Evolutionary conservation across 2,113 vertebrate genomes (phyloP), one percentile per base, ranked within the genome.

Genomic region (Prunella fulvescens): DNA sequence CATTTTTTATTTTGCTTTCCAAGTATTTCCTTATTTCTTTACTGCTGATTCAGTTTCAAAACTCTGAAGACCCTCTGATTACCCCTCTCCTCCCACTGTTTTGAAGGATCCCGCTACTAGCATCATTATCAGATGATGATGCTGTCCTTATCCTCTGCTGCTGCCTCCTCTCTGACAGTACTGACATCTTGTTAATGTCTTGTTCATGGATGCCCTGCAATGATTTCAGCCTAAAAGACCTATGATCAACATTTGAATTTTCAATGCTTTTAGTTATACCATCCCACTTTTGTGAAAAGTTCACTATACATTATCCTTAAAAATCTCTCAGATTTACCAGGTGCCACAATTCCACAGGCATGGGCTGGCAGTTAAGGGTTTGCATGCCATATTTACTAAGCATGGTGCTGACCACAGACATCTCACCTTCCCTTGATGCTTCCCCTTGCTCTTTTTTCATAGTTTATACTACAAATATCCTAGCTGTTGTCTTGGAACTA

Each of bases 311-410:
- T n/a, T 58, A 28, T 7, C 40, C 14, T 83, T 48, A 11, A 73
- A 85, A 92, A 61, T 20, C 5, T 70, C 37, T 33, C 37, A n/a
- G 48, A 47, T 54, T 58, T 28, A 39, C 26, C 29, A 51, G 44
- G 24, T 69, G 58, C 11, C 40, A 53, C 31, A 64, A 50, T 25
- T 47, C 8, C 44, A 64, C 10, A 71, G 28, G 28, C 19, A 65
- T 0, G 0, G 31, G 44, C 4, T 20, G 17, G 60, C 40, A 73
- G 10, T 33, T 67, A 39, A 33, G 37, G 1, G 8, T 61, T 45
- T 66, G 37, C 24, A 37, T 29, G 47, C 15, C 0, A 0, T 31
- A 8, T 47, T 65, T 39, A 53, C 17, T 26, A 15, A 23, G 31
- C 19, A 56, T 1, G 2, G 44, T 25, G 31, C 28, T 35, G 51